These are phyloP conservation scores for Limenitis camilla DNA, from an alignment of 2,888 invertebrate species.

Conservation along the genomic window DNA sequence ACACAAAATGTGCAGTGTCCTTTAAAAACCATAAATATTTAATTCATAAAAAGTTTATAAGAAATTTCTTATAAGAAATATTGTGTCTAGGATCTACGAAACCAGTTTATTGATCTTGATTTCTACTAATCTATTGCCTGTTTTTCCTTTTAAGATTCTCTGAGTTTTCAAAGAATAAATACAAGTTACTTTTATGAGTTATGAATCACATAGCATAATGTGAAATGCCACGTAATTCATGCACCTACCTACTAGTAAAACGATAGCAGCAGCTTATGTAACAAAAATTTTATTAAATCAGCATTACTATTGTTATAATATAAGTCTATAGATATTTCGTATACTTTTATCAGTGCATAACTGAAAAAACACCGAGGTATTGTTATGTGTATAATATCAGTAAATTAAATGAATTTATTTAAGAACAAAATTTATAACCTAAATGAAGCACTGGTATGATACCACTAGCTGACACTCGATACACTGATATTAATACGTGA, in stretches of 20 bases:
- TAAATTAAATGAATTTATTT: too few relatives aligned
- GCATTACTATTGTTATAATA: background rate
- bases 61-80: too few relatives aligned
- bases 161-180: constrained; percentile 5
- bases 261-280: background rate
- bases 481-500: too few relatives aligned
- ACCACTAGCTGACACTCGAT: too few relatives aligned
- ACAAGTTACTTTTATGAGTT: background rate
- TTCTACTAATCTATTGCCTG: background rate
- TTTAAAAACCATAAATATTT: too few relatives aligned
- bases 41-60: too few relatives aligned
- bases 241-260: background rate
- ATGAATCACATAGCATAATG: constrained; percentile 3
- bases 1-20: too few relatives aligned
- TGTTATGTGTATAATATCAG: too few relatives aligned
- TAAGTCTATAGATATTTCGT: background rate
- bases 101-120: constrained; percentile 2
- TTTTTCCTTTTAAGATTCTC: constrained; percentile 14
- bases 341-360: background rate
- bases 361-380: background rate
- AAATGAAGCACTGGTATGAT: too few relatives aligned
- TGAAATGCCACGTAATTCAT: constrained; percentile 2
- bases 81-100: too few relatives aligned
- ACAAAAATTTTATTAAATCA: background rate
- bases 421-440: too few relatives aligned